phyloP scores from a whole-genome alignment of 2,888 invertebrate genomes.

The Tetrapedia diversipes region DNA sequence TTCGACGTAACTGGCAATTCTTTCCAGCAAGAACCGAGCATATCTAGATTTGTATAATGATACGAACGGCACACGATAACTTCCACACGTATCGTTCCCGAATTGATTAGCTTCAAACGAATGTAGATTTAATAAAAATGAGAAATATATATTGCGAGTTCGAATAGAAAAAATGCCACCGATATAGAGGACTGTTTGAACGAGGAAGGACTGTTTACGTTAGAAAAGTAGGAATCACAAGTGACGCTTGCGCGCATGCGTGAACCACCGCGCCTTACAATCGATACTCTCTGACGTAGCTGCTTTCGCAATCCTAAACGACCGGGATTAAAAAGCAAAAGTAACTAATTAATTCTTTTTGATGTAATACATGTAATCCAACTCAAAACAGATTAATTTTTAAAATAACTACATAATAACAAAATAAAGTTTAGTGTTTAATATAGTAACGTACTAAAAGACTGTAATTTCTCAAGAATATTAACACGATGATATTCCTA shows the following conservation, averaged over 20 bases:
- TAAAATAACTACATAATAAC: background rate
- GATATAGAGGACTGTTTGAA: constrained; percentile 53
- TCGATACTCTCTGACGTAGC: constrained; percentile 79
- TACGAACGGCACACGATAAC: background rate
- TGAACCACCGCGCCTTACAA: constrained; percentile 74
- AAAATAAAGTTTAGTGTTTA: background rate
- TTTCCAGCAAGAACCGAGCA: constrained; percentile 25
- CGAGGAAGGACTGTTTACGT: constrained; percentile 75
- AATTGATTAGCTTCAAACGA: background rate
- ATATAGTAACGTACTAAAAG: background rate
- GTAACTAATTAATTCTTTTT: constrained; percentile 56
- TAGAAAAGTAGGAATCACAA: constrained; percentile 61
- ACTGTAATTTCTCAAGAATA: background rate
- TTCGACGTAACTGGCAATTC: constrained; percentile 52
- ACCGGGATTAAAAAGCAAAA: constrained; percentile 74
- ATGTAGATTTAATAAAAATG: background rate
- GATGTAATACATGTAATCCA: background rate
- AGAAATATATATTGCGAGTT: background rate
- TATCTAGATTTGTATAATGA: constrained; percentile 21
- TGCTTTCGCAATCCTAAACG: constrained; percentile 70
- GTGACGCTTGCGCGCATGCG: constrained; percentile 71
- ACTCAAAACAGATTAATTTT: background rate
- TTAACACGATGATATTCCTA: background rate
- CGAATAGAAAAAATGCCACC: constrained; percentile 26
- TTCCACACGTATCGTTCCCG: constrained; percentile 4